Conservation (phyloP, 1,140 invertebrate genomes). For the Neoseiulus cucumeris region DNA sequence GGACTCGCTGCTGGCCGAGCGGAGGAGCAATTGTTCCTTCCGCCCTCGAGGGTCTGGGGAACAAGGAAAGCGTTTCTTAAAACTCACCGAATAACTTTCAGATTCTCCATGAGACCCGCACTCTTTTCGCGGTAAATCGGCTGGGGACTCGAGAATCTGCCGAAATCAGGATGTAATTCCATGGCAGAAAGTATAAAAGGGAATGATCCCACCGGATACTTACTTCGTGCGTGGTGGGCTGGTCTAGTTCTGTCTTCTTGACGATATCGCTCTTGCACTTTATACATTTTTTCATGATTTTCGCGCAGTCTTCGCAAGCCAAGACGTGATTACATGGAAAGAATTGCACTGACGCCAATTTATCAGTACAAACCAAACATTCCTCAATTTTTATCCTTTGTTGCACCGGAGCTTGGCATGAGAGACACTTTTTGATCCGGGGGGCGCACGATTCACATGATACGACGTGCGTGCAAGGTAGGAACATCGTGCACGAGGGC, state of each 20-base stretch:
- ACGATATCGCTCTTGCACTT: constrained; percentile 73
- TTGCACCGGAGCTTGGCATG: constrained; percentile 63
- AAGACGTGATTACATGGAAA: constrained; percentile 86
- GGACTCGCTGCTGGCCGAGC: constrained; percentile 19
- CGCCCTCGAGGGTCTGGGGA: constrained; percentile 11
- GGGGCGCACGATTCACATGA: constrained; percentile 76
- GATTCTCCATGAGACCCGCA: too few relatives aligned
- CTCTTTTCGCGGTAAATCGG: background rate
- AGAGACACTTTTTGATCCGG: constrained; percentile 81
- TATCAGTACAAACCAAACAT: constrained; percentile 85
- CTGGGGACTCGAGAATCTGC: background rate
- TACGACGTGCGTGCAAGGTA: constrained; percentile 75
- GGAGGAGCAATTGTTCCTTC: constrained; percentile 16
- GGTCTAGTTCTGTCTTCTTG: constrained; percentile 23
- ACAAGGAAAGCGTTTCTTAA: background rate
- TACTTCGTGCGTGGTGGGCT: background rate
- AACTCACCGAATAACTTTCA: background rate
- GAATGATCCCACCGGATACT: constrained; percentile 30
- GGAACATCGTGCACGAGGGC: constrained; percentile 37
- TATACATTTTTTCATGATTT: constrained; percentile 89
- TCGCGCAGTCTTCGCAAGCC: constrained; percentile 73
- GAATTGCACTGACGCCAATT: constrained; percentile 70
- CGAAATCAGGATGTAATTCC: constrained; percentile 23
- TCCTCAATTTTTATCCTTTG: constrained; percentile 72
- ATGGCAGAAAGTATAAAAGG: constrained; percentile 43